Conservation (phyloP, 2,797 vertebrate genomes). For the Catamblyrhynchus diadema region DNA sequence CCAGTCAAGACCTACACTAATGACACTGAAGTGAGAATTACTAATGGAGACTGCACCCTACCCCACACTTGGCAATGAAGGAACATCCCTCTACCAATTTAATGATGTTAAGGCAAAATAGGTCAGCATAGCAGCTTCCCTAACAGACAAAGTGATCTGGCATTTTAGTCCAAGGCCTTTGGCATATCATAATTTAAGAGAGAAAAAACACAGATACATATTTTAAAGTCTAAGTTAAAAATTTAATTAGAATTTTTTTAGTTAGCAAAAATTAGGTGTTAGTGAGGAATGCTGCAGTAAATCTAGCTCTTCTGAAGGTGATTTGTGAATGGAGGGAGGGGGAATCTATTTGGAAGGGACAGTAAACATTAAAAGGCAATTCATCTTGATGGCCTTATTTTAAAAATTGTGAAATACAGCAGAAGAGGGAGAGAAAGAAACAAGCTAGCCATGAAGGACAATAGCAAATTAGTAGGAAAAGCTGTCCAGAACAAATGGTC, state of each 20-base stretch:
- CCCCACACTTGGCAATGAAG: background rate
- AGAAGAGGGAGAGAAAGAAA: background rate
- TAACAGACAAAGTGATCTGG: background rate
- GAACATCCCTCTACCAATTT: background rate
- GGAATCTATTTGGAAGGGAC: background rate
- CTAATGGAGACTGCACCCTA: background rate
- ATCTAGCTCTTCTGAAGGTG: background rate
- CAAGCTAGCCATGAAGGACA: background rate
- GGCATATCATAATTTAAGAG: background rate
- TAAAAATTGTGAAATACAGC: background rate
- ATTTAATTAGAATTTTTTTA: background rate
- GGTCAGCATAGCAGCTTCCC: background rate
- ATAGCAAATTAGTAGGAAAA: background rate
- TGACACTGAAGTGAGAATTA: background rate
- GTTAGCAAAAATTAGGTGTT: background rate
- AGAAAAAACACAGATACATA: background rate
- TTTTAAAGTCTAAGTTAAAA: background rate
- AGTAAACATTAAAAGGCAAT: background rate
- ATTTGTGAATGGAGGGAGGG: background rate
- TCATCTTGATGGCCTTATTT: background rate
- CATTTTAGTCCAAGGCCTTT: background rate
- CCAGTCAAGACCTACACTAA: background rate
- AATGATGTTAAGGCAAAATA: background rate
- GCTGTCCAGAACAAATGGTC: background rate
- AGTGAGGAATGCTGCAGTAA: background rate